These are phyloP conservation scores for Lanius ludovicianus DNA, from an alignment of 2,113 vertebrate genomes.

Conservation along the genomic window DNA sequence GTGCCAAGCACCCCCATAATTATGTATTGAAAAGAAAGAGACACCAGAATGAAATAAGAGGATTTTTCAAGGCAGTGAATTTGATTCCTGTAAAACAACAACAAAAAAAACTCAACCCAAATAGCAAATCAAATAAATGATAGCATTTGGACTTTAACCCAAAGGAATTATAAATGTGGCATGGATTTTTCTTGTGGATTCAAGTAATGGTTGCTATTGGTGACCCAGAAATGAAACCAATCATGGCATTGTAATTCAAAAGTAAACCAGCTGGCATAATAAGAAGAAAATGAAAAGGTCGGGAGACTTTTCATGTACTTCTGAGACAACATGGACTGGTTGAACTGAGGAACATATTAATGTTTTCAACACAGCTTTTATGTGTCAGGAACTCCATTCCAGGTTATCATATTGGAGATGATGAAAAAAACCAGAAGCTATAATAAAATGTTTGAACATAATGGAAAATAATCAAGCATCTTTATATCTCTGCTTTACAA, in stretches of 20 bases:
- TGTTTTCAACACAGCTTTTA: slow-evolving; percentile 71
- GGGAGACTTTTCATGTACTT: slow-evolving; percentile 76
- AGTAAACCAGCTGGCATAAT: slow-evolving; percentile 76
- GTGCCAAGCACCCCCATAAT: background rate
- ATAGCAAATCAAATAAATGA: background rate
- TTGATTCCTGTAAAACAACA: background rate
- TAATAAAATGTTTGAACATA: slow-evolving; percentile 69
- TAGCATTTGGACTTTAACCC: slow-evolving; percentile 31
- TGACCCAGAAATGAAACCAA: slow-evolving; percentile 75
- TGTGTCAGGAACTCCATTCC: slow-evolving; percentile 70
- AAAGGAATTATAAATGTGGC: slow-evolving; percentile 36
- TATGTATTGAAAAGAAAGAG: background rate
- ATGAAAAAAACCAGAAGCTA: slow-evolving; percentile 77
- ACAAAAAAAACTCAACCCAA: background rate
- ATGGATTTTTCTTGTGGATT: slow-evolving; percentile 21
- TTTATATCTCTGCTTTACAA: slow-evolving; percentile 77
- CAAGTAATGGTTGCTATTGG: slow-evolving; percentile 71
- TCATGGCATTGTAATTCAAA: slow-evolving; percentile 75
- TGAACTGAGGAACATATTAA: slow-evolving; percentile 74
- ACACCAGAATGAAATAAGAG: background rate
- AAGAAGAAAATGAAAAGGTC: slow-evolving; percentile 78
- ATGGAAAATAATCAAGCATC: slow-evolving; percentile 76
- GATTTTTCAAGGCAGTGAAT: background rate
- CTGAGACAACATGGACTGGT: slow-evolving; percentile 66
- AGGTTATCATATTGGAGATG: slow-evolving; percentile 64